These are phyloP conservation scores for Canis aureus DNA, from an alignment of 2,113 vertebrate species.

Conservation along the genomic window DNA sequence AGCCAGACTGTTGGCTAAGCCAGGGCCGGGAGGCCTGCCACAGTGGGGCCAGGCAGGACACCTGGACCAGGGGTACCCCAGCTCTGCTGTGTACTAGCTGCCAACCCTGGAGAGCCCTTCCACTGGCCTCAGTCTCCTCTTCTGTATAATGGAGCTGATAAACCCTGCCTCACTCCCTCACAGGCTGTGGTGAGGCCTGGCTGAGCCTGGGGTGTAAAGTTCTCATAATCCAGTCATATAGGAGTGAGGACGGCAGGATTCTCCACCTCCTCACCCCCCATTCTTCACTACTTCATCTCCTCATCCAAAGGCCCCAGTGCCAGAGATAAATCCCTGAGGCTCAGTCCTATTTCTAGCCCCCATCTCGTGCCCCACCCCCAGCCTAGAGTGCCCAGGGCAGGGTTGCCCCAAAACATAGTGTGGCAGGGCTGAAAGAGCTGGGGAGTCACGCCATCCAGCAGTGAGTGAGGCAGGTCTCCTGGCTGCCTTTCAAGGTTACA, in stretches of 20 bases:
- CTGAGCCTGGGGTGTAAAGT: not conserved
- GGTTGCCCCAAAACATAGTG: fast-evolving
- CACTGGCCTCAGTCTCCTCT: not conserved
- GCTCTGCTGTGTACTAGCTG: not conserved
- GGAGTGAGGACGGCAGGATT: fast-evolving
- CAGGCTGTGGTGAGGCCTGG: not conserved
- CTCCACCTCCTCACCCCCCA: not conserved
- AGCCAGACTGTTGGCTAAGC: not conserved
- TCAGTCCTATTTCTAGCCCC: not conserved
- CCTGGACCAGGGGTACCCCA: not conserved
- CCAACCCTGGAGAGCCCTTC: not conserved
- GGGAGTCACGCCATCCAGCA: fast-evolving
- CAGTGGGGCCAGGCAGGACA: not conserved
- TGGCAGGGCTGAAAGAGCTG: not conserved
- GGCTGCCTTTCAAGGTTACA: not conserved
- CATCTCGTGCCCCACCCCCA: not conserved
- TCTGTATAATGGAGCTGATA: not conserved
- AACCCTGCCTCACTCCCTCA: not conserved
- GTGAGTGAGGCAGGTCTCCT: not conserved
- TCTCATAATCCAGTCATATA: not conserved
- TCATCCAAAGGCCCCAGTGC: not conserved
- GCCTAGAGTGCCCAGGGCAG: not conserved
- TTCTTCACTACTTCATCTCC: not conserved
- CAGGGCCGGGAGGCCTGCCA: not conserved
- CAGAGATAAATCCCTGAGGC: not conserved